A percentile compares a stretch with the other conserved stretches of the same genome.
These are phyloP conservation scores for Callyntrura sp. DNA, from an alignment of 2,888 invertebrate genomes.

Conservation along the genomic window DNA sequence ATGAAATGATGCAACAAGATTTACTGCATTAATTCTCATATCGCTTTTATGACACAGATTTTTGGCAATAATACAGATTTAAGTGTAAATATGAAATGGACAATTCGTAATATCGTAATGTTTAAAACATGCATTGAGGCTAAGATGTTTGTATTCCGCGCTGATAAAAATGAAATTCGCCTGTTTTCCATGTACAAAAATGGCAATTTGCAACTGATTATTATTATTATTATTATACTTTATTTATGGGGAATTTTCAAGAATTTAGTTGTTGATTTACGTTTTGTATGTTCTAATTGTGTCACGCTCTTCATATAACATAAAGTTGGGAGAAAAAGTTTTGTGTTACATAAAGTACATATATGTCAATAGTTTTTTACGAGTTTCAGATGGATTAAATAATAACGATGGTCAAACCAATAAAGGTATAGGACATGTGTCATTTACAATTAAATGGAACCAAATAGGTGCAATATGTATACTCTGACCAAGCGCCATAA, in stretches of 20 bases:
- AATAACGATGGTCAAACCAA: constrained; percentile 11
- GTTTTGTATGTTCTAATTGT: not conserved
- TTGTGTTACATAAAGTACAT: constrained; percentile 4
- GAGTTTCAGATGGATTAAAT: constrained; percentile 16
- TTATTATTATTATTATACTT: not conserved
- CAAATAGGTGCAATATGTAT: not conserved
- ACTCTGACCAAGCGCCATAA: not conserved
- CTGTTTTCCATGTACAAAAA: too few species aligned
- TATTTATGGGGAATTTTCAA: not conserved
- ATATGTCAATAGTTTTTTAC: not conserved
- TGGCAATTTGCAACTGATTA: not conserved
- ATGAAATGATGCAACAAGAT: too few species aligned
- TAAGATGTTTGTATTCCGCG: not conserved
- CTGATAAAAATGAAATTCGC: not conserved
- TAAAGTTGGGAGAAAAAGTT: not conserved
- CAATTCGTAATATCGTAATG: too few species aligned
- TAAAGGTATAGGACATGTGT: constrained; percentile 17
- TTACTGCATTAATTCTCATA: too few species aligned
- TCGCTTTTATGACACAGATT: not conserved
- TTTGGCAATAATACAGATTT: not conserved
- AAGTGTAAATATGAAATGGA: not conserved
- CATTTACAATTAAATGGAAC: constrained; percentile 20
- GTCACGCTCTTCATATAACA: not conserved
- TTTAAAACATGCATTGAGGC: too few species aligned
- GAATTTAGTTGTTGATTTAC: not conserved